Evolutionary conservation across 2,797 vertebrate genomes (phyloP), one percentile per base, ranked within the genome.

Genomic region (Sciurus carolinensis): DNA sequence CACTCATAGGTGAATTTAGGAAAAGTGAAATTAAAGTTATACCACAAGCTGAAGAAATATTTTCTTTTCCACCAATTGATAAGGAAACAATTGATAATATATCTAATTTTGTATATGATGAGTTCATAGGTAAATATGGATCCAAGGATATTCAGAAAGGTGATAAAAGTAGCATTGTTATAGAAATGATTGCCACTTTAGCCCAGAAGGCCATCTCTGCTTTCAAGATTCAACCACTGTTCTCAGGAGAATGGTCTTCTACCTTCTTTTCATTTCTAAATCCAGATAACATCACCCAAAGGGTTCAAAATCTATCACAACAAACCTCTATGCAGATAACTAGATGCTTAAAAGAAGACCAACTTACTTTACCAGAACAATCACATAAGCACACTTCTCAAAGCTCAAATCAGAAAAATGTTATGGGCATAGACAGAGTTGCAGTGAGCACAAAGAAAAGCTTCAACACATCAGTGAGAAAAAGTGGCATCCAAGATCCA

Each of bases 21-120:
- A 97, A 96, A 85, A 97, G 59, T 92, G 84, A 97, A 59, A 96
- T 98, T 83, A 98, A 97, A 88, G 96, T 98, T 64, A 82, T 98
- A 72, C 96, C 92, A 67, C 93, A 96, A 71, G 93, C 93, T 57
- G 98, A 97, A 83, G 95, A 96, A 88, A 67, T 94, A 5, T 84
- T 95, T 72, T 92, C 79, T 73, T 97, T 97, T 22, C 97, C 97
- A 87, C 92, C 97, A 59, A 17, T 97, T 64, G 86, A 75, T 44
- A 98, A 97, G 80, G 96, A 98, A 67, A 95, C 86, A 36, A 82
- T 98, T 88, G 82, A 96, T 81, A 93, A 96, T 22, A 93, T 98
- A 92, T 94, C 96, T 2, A 67, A 90, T 71, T 96, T 96, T 95
- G 97, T 98, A 8, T 98, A 98, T 17, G 95, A 97, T 87, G 96